A percentile compares a stretch with the other conserved stretches of the same genome.
Conservation (phyloP, 1,140 invertebrate species). For the Palaemon carinicauda region DNA sequence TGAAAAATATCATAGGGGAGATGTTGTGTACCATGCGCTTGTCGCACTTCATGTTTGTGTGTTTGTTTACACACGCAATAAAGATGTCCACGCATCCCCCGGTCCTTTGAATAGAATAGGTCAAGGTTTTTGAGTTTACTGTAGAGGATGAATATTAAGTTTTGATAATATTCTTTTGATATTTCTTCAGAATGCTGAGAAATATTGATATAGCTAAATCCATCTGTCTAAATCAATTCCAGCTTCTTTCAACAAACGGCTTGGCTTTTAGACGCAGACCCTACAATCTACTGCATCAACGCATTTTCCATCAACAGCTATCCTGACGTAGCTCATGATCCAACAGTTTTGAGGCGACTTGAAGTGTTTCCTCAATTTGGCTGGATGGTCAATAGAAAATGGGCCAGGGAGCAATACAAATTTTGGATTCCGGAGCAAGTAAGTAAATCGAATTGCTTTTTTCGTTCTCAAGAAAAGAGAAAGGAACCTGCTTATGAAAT, state of each 20-base stretch:
- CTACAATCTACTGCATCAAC: conserved; percentile 71
- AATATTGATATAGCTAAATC: not conserved
- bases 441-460: not conserved
- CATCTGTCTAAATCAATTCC: not conserved
- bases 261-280: conserved; percentile 70
- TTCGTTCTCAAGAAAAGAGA: no score
- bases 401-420: conserved; percentile 20
- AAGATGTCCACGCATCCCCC: no score
- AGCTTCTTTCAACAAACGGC: conserved; percentile 73
- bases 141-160: no score
- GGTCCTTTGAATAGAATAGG: no score
- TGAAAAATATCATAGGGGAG: no score
- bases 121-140: no score
- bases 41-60: no score
- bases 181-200: no score
- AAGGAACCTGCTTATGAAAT: no score
- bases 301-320: conserved; percentile 76
- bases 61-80: no score
- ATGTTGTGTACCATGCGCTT: no score
- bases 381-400: conserved; percentile 69
- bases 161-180: no score
- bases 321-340: conserved; percentile 71
- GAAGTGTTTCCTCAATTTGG: conserved; percentile 77
- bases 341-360: conserved; percentile 69
- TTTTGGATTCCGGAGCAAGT: conserved; percentile 36